Evolutionary conservation across 1,140 invertebrate species (phyloP), one percentile per base, ranked within the genome.

Genomic region (Pentalonia nigronervosa): DNA sequence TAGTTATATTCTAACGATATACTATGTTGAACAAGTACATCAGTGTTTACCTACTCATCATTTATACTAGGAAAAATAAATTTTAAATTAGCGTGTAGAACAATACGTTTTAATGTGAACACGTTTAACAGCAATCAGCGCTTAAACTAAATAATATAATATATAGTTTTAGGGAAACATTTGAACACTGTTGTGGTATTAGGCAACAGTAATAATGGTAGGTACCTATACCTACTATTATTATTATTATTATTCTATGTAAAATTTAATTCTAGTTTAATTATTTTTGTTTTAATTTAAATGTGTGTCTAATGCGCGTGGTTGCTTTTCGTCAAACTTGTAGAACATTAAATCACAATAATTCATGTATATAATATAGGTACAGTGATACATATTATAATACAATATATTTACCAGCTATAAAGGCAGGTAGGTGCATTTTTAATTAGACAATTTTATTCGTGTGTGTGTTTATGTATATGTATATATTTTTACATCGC

Each of bases 41-140:
- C 20, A 34, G 50, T 45, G 47, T 84, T 14, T 50, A 90, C 21
- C 21, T 60, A 30, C 3, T 14, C 25, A 81, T 14, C 25, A 91
- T 30, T 21, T 36, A 36, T 53, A 8, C 47, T 7, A n/a, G 7
- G 47, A 92, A 92, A 81, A 84, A 83, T 60, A 60, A 83, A 92
- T 92, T 56, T 17, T 93, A 56, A 93, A 86, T 92, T 86, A 93
- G 48, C 91, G n/a, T 56, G 91, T 86, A 84, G 20, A 93, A 93
- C 91, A 84, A 86, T 84, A 86, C 23, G 36, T 67, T 47, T 90
- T 45, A 60, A 90, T 90, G 89, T 90, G 67, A 90, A 90, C 89
- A 90, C 89, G 56, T 67, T 90, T 90, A 60, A 90, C 34, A 36
- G 87, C 87, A 89, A 90, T 90, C 88, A 53, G 87, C 47, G 21